These are phyloP conservation scores for Thunnus thynnus DNA, from an alignment of 2,113 vertebrate species.

Conservation along the genomic window DNA sequence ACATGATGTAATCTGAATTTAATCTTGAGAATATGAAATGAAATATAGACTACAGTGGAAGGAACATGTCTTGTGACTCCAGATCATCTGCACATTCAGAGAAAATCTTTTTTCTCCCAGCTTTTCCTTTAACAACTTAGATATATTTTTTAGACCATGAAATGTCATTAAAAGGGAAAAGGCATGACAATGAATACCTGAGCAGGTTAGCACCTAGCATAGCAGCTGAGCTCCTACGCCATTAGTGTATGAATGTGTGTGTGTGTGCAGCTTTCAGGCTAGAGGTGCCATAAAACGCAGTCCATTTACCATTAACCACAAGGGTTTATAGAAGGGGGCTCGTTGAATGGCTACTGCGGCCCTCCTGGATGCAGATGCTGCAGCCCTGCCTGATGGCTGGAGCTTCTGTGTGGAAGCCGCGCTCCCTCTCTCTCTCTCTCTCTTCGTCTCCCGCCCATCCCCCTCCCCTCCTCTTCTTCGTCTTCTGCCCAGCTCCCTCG, in stretches of 20 bases:
- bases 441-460: slow-evolving; percentile 18
- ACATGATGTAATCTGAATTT: too few species aligned
- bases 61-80: not conserved
- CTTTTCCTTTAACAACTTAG: not conserved
- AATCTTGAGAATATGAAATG: not conserved
- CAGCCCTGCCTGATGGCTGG: slow-evolving; percentile 56
- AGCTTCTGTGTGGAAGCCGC: slow-evolving; percentile 33
- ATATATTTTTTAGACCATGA: not conserved
- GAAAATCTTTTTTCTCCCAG: not conserved
- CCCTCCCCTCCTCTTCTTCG: slow-evolving; percentile 14
- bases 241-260: not conserved
- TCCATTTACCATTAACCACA: slow-evolving; percentile 28
- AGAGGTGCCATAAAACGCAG: slow-evolving; percentile 44
- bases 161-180: slow-evolving; percentile 2
- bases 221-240: slow-evolving; percentile 7
- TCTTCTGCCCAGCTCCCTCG: slow-evolving; percentile 44
- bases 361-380: slow-evolving; percentile 66
- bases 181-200: not conserved
- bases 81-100: not conserved
- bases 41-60: too few species aligned
- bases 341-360: slow-evolving; percentile 46
- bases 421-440: slow-evolving; percentile 13
- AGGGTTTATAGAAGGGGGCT: slow-evolving; percentile 46
- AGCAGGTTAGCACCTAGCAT: slow-evolving; percentile 12
- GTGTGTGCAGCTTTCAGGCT: slow-evolving; percentile 9